phyloP scores from a whole-genome alignment of 2,888 invertebrate species.

The Protula sp. region DNA sequence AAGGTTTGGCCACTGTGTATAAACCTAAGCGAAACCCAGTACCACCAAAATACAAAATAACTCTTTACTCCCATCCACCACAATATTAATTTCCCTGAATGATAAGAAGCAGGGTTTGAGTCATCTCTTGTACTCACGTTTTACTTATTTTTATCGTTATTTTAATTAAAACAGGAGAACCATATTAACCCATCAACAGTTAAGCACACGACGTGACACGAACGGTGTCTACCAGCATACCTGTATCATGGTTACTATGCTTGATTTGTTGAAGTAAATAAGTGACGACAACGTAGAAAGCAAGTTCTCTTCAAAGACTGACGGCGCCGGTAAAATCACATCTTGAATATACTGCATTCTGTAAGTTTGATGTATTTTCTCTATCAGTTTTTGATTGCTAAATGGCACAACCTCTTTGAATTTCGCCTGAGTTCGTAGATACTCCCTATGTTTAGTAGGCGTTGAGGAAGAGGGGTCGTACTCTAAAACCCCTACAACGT shows the following conservation, averaged over 20 bases:
- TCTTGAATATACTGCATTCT: slow-evolving; percentile 97
- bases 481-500: slow-evolving; percentile 80
- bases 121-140: no score
- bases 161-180: no score
- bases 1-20: no score
- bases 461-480: slow-evolving; percentile 76
- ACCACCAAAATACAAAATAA: no score
- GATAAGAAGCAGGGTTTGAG: no score
- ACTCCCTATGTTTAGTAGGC: slow-evolving; percentile 77
- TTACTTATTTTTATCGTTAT: no score
- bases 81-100: no score
- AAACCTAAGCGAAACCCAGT: no score
- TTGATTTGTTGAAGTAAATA: slow-evolving; percentile 99
- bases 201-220: no score
- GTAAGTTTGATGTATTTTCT: slow-evolving; percentile 99
- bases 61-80: no score
- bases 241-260: slow-evolving; percentile 95
- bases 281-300: slow-evolving; percentile 95
- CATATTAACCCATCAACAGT: no score
- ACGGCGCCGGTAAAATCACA: slow-evolving; percentile 96
- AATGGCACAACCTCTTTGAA: slow-evolving; percentile 74
- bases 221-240: no score
- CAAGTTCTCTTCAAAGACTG: slow-evolving; percentile 98
- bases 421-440: slow-evolving; percentile 81
- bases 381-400: slow-evolving; percentile 84